These are phyloP conservation scores for Lasioglossum marginatum DNA, from an alignment of 2,888 invertebrate genomes.

Conservation along the genomic window DNA sequence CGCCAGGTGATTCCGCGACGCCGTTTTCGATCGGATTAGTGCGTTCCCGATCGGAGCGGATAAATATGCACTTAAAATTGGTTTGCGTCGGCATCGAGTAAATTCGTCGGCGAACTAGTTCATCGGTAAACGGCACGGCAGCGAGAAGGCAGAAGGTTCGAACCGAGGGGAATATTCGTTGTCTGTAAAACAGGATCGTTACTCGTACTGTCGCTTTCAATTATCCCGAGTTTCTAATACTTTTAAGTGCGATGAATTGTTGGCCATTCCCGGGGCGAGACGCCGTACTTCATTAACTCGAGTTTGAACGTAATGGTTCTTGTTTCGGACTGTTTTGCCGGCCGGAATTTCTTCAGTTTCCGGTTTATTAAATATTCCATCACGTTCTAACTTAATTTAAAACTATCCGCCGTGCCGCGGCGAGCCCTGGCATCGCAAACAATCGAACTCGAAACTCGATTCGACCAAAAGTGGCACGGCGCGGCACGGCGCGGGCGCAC, in stretches of 20 bases:
- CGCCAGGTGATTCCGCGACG: background rate
- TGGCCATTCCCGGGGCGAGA: constrained; percentile 15
- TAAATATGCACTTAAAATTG: background rate
- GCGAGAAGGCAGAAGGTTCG: background rate
- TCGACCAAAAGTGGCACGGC: background rate
- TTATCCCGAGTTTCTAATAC: constrained; percentile 39
- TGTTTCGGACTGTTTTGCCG: constrained; percentile 12
- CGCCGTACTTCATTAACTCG: constrained; percentile 14
- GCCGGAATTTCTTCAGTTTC: constrained; percentile 15
- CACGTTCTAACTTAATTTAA: background rate
- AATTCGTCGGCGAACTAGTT: constrained; percentile 43
- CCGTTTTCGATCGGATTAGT: background rate
- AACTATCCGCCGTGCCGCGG: background rate
- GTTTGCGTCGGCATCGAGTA: constrained; percentile 23
- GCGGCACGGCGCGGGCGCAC: background rate
- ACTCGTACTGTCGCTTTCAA: constrained; percentile 34
- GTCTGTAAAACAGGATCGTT: constrained; percentile 17
- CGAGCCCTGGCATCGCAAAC: background rate
- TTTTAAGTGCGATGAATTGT: constrained; percentile 37
- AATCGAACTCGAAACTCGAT: background rate
- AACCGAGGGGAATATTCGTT: constrained; percentile 2
- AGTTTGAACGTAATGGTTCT: constrained; percentile 22
- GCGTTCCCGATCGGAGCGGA: background rate
- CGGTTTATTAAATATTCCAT: constrained; percentile 12
- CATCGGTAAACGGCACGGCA: background rate